phyloP scores from a whole-genome alignment of 92 coral and sea anemone genomes.

The Virgularia gustaviana region DNA sequence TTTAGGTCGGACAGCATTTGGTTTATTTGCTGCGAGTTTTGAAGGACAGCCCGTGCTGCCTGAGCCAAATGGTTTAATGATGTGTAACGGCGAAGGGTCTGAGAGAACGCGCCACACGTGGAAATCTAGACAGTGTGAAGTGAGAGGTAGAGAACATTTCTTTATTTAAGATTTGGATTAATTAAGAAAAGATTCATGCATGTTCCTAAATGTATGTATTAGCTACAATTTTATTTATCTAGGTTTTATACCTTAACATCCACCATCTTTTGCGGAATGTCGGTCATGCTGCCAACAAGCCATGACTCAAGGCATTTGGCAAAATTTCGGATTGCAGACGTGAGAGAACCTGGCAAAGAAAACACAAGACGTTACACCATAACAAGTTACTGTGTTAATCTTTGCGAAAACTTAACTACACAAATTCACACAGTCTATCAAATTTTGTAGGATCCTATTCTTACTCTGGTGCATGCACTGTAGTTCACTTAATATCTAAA shows the following conservation, averaged over 20 bases:
- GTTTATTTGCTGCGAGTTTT: conserved; percentile 91
- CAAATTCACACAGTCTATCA: too few relatives aligned
- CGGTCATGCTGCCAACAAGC: conserved; percentile 76
- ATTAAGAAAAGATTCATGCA: too few relatives aligned
- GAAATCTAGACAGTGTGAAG: conserved; percentile 55
- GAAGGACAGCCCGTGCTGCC: conserved; percentile 97
- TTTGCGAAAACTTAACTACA: too few relatives aligned
- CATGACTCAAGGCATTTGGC: conserved; percentile 95
- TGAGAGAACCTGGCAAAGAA: conserved; percentile 71
- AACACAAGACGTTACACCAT: too few relatives aligned
- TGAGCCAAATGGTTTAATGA: conserved; percentile 97
- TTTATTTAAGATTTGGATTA: not conserved
- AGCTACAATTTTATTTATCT: too few relatives aligned
- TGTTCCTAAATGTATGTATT: too few relatives aligned
- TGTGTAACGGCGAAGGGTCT: conserved; percentile 98
- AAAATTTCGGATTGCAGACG: conserved; percentile 97
- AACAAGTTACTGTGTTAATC: too few relatives aligned
- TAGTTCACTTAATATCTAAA: too few relatives aligned
- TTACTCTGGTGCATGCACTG: too few relatives aligned
- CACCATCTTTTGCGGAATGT: conserved; percentile 93
- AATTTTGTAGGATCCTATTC: too few relatives aligned
- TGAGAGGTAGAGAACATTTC: not conserved
- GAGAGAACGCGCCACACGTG: conserved; percentile 96
- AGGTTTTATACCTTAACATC: conserved; percentile 82
- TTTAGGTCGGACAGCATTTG: conserved; percentile 96